A percentile compares a stretch with the other conserved stretches of the same genome.
These are phyloP conservation scores for Thunnus albacares DNA, from an alignment of 2,797 vertebrate genomes.

Conservation along the genomic window DNA sequence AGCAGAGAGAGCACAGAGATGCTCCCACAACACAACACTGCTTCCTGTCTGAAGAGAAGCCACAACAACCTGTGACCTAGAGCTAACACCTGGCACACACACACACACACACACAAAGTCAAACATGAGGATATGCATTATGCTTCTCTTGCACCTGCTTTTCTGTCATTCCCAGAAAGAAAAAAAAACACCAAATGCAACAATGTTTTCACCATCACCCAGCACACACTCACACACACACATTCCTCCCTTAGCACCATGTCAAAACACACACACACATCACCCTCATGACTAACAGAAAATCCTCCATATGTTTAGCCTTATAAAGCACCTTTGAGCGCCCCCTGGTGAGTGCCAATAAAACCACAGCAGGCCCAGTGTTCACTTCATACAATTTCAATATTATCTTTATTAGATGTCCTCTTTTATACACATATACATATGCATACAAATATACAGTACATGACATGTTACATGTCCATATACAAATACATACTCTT, in stretches of 20 bases:
- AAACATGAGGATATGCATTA: slow-evolving; percentile 20
- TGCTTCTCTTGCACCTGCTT: slow-evolving; percentile 53
- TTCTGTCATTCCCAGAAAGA: slow-evolving; percentile 1
- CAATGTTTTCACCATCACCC: slow-evolving; percentile 3
- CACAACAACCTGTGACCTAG: slow-evolving; percentile 78
- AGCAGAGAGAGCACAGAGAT: slow-evolving; percentile 29
- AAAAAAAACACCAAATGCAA: neutral
- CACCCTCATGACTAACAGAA: neutral
- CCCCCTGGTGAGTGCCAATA: slow-evolving; percentile 58
- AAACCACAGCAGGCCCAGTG: slow-evolving; percentile 7
- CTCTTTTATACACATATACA: slow-evolving; percentile 79
- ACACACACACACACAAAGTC: slow-evolving; percentile 34
- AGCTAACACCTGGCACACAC: slow-evolving; percentile 76
- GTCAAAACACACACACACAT: neutral
- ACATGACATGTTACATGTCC: slow-evolving; percentile 64
- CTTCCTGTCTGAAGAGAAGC: slow-evolving; percentile 77
- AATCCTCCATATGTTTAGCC: neutral
- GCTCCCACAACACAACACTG: slow-evolving; percentile 57
- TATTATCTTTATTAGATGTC: slow-evolving; percentile 67
- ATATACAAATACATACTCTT: slow-evolving; percentile 65
- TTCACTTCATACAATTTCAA: slow-evolving; percentile 35
- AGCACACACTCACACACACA: slow-evolving; percentile 6
- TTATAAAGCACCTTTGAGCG: slow-evolving; percentile 17
- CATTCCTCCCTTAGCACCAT: neutral
- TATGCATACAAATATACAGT: slow-evolving; percentile 83